Conservation (phyloP, 2,888 invertebrate genomes). For the Tipula lateralis region DNA sequence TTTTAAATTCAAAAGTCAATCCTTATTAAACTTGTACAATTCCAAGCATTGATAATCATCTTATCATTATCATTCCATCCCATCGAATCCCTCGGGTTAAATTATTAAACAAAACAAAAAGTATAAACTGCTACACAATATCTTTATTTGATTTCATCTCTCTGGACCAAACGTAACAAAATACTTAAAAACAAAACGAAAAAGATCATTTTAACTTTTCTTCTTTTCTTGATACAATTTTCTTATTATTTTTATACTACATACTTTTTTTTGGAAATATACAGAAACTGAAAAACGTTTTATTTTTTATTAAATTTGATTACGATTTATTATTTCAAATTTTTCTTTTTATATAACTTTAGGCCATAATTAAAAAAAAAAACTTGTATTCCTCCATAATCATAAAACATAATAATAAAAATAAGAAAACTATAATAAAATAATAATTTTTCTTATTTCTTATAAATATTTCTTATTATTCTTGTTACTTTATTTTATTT, state of each 20-base stretch:
- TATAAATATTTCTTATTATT: background rate
- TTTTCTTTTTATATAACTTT: conserved; percentile 1
- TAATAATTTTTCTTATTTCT: conserved; percentile 6
- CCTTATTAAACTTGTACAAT: background rate
- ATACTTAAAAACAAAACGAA: background rate
- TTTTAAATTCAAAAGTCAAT: background rate
- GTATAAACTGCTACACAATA: background rate
- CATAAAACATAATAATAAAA: background rate
- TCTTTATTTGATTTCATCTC: conserved; percentile 19
- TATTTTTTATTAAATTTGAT: conserved; percentile 11
- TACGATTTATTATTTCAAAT: conserved; percentile 24
- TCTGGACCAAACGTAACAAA: background rate
- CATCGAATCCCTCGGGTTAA: background rate
- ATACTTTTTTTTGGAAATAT: conserved; percentile 13
- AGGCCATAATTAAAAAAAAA: conserved; percentile 9
- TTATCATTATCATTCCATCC: conserved; percentile 2
- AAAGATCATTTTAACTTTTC: background rate
- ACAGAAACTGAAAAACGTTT: background rate
- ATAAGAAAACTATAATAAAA: background rate
- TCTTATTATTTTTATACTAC: background rate
- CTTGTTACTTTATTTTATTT: background rate
- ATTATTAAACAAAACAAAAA: background rate
- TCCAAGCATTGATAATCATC: background rate
- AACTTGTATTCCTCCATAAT: conserved; percentile 5
- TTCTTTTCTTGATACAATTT: background rate